Conservation (phyloP, 2,888 invertebrate genomes). For the Antitype chi region DNA sequence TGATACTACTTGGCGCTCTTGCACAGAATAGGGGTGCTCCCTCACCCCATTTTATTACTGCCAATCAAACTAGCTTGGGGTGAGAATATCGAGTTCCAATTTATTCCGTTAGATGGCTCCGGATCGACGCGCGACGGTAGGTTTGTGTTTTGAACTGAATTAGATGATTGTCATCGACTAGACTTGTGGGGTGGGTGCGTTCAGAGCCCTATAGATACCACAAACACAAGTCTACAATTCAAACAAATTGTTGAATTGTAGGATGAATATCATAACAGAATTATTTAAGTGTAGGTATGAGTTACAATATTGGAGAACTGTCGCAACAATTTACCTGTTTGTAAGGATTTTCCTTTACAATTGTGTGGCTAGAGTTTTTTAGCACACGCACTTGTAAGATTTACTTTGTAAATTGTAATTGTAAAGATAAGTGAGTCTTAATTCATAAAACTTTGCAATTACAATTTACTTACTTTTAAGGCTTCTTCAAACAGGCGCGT, state of each 20-base stretch:
- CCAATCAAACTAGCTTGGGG: not conserved
- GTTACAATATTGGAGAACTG: not conserved
- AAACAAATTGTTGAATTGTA: not conserved
- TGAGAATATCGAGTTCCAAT: not conserved
- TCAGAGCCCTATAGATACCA: not conserved
- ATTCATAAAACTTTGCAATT: too few relatives aligned
- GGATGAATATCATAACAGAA: too few relatives aligned
- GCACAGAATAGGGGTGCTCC: not conserved
- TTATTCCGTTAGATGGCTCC: slow-evolving; percentile 25
- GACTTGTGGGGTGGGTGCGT: not conserved
- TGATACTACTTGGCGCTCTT: not conserved
- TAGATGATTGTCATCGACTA: too few relatives aligned
- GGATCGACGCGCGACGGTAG: too few relatives aligned
- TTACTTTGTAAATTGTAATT: too few relatives aligned
- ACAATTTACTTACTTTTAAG: too few relatives aligned
- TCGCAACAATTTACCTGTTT: not conserved
- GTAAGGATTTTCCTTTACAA: too few relatives aligned
- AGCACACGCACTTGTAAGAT: too few relatives aligned
- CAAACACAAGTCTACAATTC: not conserved
- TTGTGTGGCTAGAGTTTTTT: too few relatives aligned
- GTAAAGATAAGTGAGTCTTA: too few relatives aligned
- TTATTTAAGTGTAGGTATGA: not conserved
- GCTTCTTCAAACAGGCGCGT: too few relatives aligned
- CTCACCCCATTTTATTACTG: not conserved
- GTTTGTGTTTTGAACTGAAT: not conserved